A percentile compares a stretch with the other conserved stretches of the same genome.
Conservation (phyloP, 2,888 invertebrate genomes). For the Prosapia bicincta region DNA sequence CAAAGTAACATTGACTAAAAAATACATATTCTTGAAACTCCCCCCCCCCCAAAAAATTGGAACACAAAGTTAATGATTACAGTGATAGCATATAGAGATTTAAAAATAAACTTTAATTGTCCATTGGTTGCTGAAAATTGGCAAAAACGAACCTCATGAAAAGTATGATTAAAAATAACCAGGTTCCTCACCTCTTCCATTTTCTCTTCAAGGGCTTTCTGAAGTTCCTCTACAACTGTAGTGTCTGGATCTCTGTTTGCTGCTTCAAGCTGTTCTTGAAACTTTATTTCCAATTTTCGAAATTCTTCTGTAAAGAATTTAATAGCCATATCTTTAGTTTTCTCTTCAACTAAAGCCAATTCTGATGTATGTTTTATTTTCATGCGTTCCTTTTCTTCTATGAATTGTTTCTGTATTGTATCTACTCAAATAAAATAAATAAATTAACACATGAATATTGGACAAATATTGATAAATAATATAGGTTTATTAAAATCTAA, state of each 20-base stretch:
- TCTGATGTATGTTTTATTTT: conserved; percentile 10
- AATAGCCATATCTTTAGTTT: conserved; percentile 31
- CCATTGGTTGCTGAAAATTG: too few species aligned
- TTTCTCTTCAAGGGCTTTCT: background rate
- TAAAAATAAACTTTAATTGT: too few species aligned
- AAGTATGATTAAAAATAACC: too few species aligned
- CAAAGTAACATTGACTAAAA: too few species aligned
- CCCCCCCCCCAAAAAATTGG: too few species aligned
- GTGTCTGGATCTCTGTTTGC: background rate
- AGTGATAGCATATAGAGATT: too few species aligned
- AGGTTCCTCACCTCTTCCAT: background rate
- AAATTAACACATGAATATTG: too few species aligned
- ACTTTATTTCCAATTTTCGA: conserved; percentile 28
- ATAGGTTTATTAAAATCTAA: too few species aligned
- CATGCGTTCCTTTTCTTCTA: background rate
- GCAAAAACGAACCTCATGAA: too few species aligned
- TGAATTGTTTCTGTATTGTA: background rate
- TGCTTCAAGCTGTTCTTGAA: background rate
- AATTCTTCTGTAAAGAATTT: conserved; percentile 32
- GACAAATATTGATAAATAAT: too few species aligned
- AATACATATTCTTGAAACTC: too few species aligned
- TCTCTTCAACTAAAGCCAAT: conserved; percentile 27
- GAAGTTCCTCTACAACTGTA: background rate
- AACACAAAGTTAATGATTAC: too few species aligned
- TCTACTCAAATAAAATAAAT: background rate